Evolutionary conservation across 2,888 invertebrate genomes (phyloP), one percentile per base, ranked within the genome.

Genomic region (Polymixis flavicincta): DNA sequence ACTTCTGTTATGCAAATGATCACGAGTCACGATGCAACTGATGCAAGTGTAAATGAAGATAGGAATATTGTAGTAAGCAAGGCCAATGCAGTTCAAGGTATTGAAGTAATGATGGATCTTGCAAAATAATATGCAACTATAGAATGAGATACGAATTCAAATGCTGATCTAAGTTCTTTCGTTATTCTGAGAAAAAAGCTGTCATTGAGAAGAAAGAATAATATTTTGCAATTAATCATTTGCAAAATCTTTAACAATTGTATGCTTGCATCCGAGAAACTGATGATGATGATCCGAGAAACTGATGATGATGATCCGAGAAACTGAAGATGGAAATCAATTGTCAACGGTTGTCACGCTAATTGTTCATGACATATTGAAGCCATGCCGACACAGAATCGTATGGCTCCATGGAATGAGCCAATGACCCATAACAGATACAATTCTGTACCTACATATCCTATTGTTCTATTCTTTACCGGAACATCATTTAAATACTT

Each of bases 381-480:
- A 78, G 64, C 22, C 17, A 25, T 32, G 59, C 32, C 45, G 66
- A 73, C 68, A 60, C 14, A 25, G n/a, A 55, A 61, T 57, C 22
- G 28, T 55, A 71, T 45, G n/a, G 50, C 64, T 75, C 66, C 25
- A 59, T 17, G 14, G 14, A 22, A 57, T 52, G 25, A 81, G 48
- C 71, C 57, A 80, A 76, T 76, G 71, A 67, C 57, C 80, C 76
- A 55, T 71, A 63, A 48, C 66, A 48, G 25, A 76, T 32, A 76
- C 66, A 66, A n/a, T 66, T 54, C 14, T 28, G 45, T 59, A 68
- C 25, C 14, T 67, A 71, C 54, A 22, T 68, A 48, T 60, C 25
- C 68, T 37, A 64, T 61, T 80, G 78, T 75, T 69, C 75, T 60
- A 54, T 79, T 75, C 54, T 80, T 55, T n/a, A 65, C 55, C 25